Evolutionary conservation across 53 echinoderm and acorn worm genomes (phyloP).

Genomic region (Echinometra lucunter): DNA sequence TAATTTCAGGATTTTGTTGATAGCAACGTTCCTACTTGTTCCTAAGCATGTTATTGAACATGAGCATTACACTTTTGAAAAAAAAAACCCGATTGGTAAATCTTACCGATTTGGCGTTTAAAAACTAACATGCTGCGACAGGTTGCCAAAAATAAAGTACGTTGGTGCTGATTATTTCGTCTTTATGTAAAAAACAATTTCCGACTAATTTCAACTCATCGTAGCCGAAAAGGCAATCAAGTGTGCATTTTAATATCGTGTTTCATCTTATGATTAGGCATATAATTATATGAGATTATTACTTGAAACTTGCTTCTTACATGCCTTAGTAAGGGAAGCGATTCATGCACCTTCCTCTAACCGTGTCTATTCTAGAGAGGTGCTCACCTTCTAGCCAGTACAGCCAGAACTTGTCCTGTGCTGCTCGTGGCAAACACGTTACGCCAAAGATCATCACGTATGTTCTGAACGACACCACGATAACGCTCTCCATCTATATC

Average conservation of each 20-base stretch:
- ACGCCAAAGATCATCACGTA: conserved; percentile 78
- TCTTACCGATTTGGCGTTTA: not conserved
- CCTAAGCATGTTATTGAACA: not conserved
- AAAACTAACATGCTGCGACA: not conserved
- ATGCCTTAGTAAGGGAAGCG: too few relatives aligned
- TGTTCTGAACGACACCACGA: conserved; percentile 81
- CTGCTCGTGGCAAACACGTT: conserved; percentile 74
- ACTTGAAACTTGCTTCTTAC: not conserved
- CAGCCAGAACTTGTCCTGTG: conserved; percentile 60
- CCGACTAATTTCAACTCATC: not conserved
- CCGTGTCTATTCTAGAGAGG: not conserved
- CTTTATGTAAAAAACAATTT: not conserved
- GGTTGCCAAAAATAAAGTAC: too few relatives aligned
- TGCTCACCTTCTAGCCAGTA: conserved; percentile 62
- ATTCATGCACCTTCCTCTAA: not conserved
- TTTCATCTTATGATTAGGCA: too few relatives aligned
- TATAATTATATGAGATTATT: too few relatives aligned
- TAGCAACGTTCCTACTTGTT: too few relatives aligned
- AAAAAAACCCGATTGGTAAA: too few relatives aligned
- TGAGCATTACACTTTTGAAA: too few relatives aligned
- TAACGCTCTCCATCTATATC: conserved; percentile 76
- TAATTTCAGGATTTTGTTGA: too few relatives aligned
- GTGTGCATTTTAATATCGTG: too few relatives aligned
- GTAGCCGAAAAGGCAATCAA: not conserved
- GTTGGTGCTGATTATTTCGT: not conserved